Evolutionary conservation across 2,888 invertebrate genomes (phyloP).

Genomic region (Tinea semifulvella): DNA sequence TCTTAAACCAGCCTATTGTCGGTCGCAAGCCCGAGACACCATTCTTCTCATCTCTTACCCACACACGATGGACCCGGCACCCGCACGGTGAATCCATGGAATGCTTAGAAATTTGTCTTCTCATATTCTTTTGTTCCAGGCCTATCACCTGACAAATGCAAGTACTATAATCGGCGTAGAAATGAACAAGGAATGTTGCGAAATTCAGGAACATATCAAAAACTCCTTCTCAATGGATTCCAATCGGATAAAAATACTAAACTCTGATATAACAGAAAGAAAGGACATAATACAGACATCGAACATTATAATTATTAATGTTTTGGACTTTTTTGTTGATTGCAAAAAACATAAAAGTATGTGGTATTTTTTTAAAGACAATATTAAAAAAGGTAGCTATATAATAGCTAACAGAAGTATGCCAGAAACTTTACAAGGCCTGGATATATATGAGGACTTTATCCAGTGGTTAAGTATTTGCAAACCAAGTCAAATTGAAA

Average conservation of each 20-base stretch:
- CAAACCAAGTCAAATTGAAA: slow-evolving; percentile 47
- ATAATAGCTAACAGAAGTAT: slow-evolving; percentile 69
- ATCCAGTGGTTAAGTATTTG: slow-evolving; percentile 55
- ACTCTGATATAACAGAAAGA: slow-evolving; percentile 66
- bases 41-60: slow-evolving; percentile 14
- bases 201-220: slow-evolving; percentile 67
- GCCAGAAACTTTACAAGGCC: slow-evolving; percentile 52
- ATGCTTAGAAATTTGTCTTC: too few relatives aligned
- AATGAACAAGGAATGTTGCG: slow-evolving; percentile 72
- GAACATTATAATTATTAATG: slow-evolving; percentile 73
- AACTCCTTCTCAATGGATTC: slow-evolving; percentile 57
- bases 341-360: slow-evolving; percentile 64
- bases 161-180: slow-evolving; percentile 72
- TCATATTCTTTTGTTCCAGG: too few relatives aligned
- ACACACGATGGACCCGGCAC: too few relatives aligned
- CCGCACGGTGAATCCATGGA: too few relatives aligned
- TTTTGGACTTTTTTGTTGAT: slow-evolving; percentile 74
- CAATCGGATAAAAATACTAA: slow-evolving; percentile 61
- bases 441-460: slow-evolving; percentile 56
- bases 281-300: slow-evolving; percentile 61
- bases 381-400: slow-evolving; percentile 63
- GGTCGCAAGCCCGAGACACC: too few relatives aligned
- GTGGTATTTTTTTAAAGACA: slow-evolving; percentile 67
- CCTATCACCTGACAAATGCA: slow-evolving; percentile 67
- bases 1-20: too few relatives aligned